phyloP scores from a whole-genome alignment of 2,888 invertebrate species.

The Caenorhabditis sulstoni region DNA sequence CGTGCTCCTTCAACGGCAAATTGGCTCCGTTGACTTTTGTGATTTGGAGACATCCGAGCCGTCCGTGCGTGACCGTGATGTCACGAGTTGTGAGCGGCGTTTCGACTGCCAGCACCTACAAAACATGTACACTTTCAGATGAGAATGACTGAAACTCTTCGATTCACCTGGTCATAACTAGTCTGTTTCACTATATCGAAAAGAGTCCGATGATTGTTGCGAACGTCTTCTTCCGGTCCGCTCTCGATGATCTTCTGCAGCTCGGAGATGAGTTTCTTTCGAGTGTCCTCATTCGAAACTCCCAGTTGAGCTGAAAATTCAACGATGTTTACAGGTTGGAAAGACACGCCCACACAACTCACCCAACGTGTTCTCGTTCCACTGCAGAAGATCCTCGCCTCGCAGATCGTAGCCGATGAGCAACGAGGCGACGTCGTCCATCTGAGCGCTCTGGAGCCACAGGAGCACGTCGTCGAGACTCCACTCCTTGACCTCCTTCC shows the following conservation, averaged over 20 bases:
- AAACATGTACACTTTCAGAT: too few relatives aligned
- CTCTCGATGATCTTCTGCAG: slow-evolving; percentile 48
- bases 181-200: slow-evolving; percentile 68
- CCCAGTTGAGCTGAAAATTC: slow-evolving; percentile 63
- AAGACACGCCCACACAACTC: not conserved
- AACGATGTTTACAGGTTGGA: too few relatives aligned
- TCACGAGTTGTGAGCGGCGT: slow-evolving; percentile 69
- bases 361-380: slow-evolving; percentile 66
- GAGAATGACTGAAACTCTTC: too few relatives aligned
- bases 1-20: slow-evolving; percentile 68
- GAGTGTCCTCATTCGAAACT: slow-evolving; percentile 39
- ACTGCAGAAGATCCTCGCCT: slow-evolving; percentile 67
- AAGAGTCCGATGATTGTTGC: slow-evolving; percentile 55
- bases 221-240: slow-evolving; percentile 46
- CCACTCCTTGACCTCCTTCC: slow-evolving; percentile 66
- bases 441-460: slow-evolving; percentile 69
- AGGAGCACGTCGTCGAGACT: slow-evolving; percentile 70
- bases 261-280: slow-evolving; percentile 59
- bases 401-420: slow-evolving; percentile 72
- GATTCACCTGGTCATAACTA: slow-evolving; percentile 67
- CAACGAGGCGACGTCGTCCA: slow-evolving; percentile 71
- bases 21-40: slow-evolving; percentile 72
- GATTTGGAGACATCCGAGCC: slow-evolving; percentile 68
- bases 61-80: slow-evolving; percentile 65
- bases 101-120: slow-evolving; percentile 69